Conservation (phyloP, 2,888 invertebrate genomes). For the Amphiduros pacificus region DNA sequence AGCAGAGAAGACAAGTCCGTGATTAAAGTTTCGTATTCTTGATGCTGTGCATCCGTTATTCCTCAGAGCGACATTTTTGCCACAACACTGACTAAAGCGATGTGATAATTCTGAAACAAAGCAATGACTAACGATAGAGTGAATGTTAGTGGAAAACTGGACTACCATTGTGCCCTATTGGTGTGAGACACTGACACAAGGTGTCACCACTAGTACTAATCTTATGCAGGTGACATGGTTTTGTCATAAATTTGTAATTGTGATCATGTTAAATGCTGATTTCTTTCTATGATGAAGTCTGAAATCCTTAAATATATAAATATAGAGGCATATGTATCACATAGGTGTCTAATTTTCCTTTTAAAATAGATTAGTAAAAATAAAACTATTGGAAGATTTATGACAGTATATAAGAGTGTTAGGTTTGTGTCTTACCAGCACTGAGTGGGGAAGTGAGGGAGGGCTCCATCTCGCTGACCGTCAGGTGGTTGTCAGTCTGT, state of each 20-base stretch:
- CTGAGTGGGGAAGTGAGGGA: slow-evolving; percentile 24
- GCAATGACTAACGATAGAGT: too few species aligned
- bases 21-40: slow-evolving; percentile 66
- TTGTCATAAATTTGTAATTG: too few species aligned
- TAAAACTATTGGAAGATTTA: not conserved
- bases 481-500: slow-evolving; percentile 25
- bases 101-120: slow-evolving; percentile 35
- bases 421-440: slow-evolving; percentile 14
- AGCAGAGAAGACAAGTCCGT: slow-evolving; percentile 74
- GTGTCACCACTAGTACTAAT: too few species aligned
- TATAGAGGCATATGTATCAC: too few species aligned
- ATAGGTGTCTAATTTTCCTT: too few species aligned
- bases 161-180: too few species aligned
- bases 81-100: slow-evolving; percentile 63
- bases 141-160: too few species aligned
- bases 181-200: too few species aligned
- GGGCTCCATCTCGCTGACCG: slow-evolving; percentile 10
- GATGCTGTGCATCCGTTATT: slow-evolving; percentile 71
- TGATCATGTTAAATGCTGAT: too few species aligned
- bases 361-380: not conserved
- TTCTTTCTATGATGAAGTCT: too few species aligned
- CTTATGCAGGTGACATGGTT: too few species aligned
- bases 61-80: slow-evolving; percentile 72
- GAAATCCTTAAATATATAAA: too few species aligned
- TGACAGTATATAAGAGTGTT: not conserved